phyloP scores from a whole-genome alignment of 2,888 invertebrate genomes.

The Fragum fragum region DNA sequence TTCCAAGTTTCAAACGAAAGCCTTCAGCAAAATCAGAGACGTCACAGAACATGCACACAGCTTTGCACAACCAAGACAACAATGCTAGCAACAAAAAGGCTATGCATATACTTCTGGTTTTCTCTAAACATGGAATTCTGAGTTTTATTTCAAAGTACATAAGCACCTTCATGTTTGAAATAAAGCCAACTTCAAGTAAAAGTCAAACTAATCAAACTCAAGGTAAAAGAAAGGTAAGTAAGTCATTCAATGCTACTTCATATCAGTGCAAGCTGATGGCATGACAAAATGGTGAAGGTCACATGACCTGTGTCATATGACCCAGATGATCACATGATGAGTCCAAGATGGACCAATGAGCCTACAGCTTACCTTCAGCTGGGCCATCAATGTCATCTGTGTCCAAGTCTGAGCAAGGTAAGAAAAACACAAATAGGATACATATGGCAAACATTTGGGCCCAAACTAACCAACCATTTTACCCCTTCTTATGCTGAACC shows the following conservation, averaged over 20 bases:
- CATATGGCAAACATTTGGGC: conserved; percentile 2
- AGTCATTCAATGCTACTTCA: conserved; percentile 34
- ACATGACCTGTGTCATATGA: conserved; percentile 48
- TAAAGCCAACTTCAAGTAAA: background rate
- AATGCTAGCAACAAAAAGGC: no score
- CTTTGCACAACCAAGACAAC: no score
- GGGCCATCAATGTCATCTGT: conserved; percentile 72
- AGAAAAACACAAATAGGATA: conserved; percentile 18
- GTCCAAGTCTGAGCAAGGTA: conserved; percentile 75
- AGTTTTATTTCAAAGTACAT: no score
- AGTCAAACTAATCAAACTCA: conserved; percentile 8
- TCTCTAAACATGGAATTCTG: no score
- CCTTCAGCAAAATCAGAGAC: no score
- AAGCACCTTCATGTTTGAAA: background rate
- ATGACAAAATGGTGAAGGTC: conserved; percentile 44
- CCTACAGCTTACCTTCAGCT: conserved; percentile 71
- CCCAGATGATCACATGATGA: conserved; percentile 56
- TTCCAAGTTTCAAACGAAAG: no score
- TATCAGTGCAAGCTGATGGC: conserved; percentile 16
- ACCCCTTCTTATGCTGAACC: no score
- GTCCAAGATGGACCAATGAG: conserved; percentile 19
- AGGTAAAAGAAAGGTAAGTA: background rate
- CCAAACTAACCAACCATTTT: background rate
- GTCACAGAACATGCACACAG: no score
- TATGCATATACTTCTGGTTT: no score